Evolutionary conservation across 2,797 vertebrate genomes (phyloP).

Genomic region (Lates japonicus): DNA sequence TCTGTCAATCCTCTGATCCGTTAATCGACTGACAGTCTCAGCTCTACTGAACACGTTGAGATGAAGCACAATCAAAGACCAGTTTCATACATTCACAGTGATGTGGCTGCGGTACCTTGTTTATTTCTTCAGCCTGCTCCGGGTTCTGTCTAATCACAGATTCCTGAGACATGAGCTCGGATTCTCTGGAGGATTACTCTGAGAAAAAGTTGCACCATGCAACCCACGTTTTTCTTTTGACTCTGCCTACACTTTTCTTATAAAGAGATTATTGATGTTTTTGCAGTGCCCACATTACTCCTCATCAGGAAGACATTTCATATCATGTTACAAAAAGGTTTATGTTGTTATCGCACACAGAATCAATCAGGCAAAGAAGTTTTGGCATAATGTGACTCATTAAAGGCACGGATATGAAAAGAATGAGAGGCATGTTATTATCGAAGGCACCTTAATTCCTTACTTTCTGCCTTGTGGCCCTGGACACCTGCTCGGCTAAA

Average conservation of each 20-base stretch:
- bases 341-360: neutral
- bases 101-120: slow-evolving; percentile 2
- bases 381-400: slow-evolving; percentile 27
- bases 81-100: neutral
- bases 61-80: slow-evolving; percentile 9
- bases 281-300: slow-evolving; percentile 31
- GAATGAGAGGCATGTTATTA: slow-evolving; percentile 68
- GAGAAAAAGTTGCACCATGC: slow-evolving; percentile 38
- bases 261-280: slow-evolving; percentile 23
- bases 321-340: slow-evolving; percentile 12
- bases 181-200: slow-evolving; percentile 37
- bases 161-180: slow-evolving; percentile 30
- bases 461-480: slow-evolving; percentile 62
- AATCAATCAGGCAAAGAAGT: slow-evolving; percentile 10
- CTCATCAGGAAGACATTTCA: slow-evolving; percentile 18
- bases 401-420: slow-evolving; percentile 51
- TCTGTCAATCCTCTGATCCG: neutral
- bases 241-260: slow-evolving; percentile 43
- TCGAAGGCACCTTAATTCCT: slow-evolving; percentile 54
- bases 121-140: slow-evolving; percentile 12
- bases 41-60: neutral
- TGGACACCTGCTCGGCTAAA: slow-evolving; percentile 73
- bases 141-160: slow-evolving; percentile 47
- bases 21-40: neutral
- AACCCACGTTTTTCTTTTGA: slow-evolving; percentile 45